These are phyloP conservation scores for Hormaphis cornu DNA, from an alignment of 1,140 invertebrate species.

Conservation along the genomic window DNA sequence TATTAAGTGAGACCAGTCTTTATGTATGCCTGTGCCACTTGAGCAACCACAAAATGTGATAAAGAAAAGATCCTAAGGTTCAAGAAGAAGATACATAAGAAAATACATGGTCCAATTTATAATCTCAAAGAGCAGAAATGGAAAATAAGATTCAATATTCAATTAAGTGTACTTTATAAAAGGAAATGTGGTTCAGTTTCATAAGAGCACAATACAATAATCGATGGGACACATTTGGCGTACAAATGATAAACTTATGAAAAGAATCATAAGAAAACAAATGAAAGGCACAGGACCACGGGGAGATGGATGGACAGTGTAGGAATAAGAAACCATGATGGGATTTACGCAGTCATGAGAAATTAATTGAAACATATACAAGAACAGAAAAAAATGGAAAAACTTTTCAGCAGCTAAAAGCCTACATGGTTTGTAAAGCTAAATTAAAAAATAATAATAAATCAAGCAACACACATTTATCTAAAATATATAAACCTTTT, in stretches of 20 bases:
- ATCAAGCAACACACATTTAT: too few relatives aligned
- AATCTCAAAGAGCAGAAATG: neutral
- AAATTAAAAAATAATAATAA: neutral
- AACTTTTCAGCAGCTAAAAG: neutral
- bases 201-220: neutral
- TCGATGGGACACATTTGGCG: neutral
- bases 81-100: neutral
- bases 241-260: neutral
- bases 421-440: neutral
- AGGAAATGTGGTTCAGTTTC: neutral
- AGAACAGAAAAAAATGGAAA: neutral
- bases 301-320: neutral
- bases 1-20: neutral
- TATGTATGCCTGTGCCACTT: neutral
- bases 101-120: neutral
- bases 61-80: neutral
- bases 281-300: neutral
- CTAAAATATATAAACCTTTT: too few relatives aligned
- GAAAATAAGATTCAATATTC: neutral
- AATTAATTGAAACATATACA: neutral
- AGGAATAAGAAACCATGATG: neutral
- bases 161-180: neutral
- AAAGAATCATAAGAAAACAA: neutral
- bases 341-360: neutral
- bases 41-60: neutral